Conservation (phyloP, 2,113 vertebrate species). For the Amphiprion percula region DNA sequence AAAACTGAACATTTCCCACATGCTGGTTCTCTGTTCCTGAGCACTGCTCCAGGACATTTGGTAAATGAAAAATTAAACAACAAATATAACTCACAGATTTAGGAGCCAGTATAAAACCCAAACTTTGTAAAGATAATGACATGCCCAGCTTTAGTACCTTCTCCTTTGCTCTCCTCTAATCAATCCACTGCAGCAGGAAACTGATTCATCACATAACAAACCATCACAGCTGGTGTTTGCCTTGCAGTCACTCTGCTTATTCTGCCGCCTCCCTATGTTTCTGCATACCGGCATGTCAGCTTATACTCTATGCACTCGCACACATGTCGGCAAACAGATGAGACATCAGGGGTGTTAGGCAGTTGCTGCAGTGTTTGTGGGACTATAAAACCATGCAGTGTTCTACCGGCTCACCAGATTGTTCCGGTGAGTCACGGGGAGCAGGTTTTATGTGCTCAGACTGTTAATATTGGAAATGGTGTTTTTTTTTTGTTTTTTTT, state of each 20-base stretch:
- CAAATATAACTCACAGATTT: neutral
- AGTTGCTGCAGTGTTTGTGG: slow-evolving; percentile 27
- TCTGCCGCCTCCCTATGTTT: slow-evolving; percentile 43
- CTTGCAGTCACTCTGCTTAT: slow-evolving; percentile 36
- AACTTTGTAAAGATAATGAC: too few relatives aligned
- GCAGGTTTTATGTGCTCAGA: slow-evolving; percentile 7
- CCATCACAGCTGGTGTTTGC: slow-evolving; percentile 54
- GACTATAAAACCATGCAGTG: slow-evolving; percentile 25
- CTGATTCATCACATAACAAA: slow-evolving; percentile 20
- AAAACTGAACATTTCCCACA: slow-evolving; percentile 2
- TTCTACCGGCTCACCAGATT: slow-evolving; percentile 29
- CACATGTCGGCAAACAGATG: slow-evolving; percentile 42
- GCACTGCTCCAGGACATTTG: neutral
- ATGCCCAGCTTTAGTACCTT: neutral
- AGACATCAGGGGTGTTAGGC: slow-evolving; percentile 18
- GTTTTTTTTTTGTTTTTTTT: neutral
- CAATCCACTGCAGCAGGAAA: slow-evolving; percentile 4
- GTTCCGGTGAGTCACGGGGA: neutral
- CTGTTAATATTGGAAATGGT: neutral
- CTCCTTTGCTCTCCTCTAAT: neutral
- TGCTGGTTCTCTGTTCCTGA: neutral
- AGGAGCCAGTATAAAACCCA: neutral
- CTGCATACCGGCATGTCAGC: slow-evolving; percentile 37
- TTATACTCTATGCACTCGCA: slow-evolving; percentile 18
- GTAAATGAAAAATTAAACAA: neutral